These are phyloP conservation scores for Vipera ursinii DNA, from an alignment of 2,797 vertebrate genomes.

Conservation along the genomic window DNA sequence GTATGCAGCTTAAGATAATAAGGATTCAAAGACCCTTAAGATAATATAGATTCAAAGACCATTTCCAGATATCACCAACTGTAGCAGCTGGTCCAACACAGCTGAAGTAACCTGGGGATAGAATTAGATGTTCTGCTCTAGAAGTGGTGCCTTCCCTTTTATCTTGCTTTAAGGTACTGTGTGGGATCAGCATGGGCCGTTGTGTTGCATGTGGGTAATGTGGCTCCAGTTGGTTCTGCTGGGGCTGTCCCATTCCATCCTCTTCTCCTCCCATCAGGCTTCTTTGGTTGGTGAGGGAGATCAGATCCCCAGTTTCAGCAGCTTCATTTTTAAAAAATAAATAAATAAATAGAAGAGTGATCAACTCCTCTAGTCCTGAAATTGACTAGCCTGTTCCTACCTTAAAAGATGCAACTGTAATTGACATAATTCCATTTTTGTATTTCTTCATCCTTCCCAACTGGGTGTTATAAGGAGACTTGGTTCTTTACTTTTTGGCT, in stretches of 20 bases:
- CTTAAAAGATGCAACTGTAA: background rate
- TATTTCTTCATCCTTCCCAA: background rate
- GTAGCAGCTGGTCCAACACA: background rate
- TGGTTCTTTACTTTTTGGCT: background rate
- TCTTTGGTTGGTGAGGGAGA: background rate
- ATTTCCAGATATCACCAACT: background rate
- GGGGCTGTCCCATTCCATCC: background rate
- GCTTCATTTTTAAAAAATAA: background rate
- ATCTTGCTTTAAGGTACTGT: background rate
- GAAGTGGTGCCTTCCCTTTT: background rate
- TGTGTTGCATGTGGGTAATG: background rate
- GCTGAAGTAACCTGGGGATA: background rate
- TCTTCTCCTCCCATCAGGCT: background rate
- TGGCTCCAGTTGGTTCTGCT: background rate
- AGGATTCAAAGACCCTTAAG: background rate
- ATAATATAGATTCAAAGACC: background rate
- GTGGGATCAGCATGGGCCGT: background rate
- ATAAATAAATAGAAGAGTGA: background rate
- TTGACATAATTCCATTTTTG: background rate
- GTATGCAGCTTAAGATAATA: background rate
- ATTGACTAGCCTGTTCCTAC: background rate
- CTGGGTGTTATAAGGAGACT: background rate
- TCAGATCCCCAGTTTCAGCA: background rate
- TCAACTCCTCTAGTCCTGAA: background rate
- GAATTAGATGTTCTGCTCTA: background rate